Percentiles rank a stretch among this genome's conserved stretches.
phyloP scores from a whole-genome alignment of 2,888 invertebrate genomes.

The Idaea straminata region DNA sequence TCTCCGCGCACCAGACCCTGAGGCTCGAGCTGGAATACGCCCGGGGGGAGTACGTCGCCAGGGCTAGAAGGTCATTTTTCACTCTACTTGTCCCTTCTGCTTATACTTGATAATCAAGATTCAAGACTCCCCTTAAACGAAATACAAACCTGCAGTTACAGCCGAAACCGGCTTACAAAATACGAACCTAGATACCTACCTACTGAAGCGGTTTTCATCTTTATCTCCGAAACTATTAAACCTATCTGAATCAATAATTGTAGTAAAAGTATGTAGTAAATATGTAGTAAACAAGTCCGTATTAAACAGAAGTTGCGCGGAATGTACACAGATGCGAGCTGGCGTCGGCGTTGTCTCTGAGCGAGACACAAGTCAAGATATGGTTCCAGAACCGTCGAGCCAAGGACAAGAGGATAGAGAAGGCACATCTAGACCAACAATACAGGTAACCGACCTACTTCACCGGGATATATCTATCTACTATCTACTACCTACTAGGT shows the following conservation, averaged over 20 bases:
- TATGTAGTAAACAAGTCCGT: no score
- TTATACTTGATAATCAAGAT: background rate
- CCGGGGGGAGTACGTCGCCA: conserved; percentile 94
- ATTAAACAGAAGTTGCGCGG: no score
- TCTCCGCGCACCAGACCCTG: conserved; percentile 95
- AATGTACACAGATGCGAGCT: conserved; percentile 96
- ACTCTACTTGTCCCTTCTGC: background rate
- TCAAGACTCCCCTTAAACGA: no score
- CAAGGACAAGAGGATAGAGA: conserved; percentile 97
- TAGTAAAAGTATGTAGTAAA: no score
- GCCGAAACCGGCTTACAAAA: background rate
- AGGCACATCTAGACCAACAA: conserved; percentile 96
- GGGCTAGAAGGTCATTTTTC: conserved; percentile 87
- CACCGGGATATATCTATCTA: background rate
- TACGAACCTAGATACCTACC: background rate
- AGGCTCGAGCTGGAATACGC: conserved; percentile 95
- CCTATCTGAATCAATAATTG: no score
- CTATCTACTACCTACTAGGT: background rate
- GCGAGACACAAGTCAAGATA: conserved; percentile 98
- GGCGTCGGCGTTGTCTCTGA: conserved; percentile 93
- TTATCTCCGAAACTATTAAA: no score
- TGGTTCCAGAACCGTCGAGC: conserved; percentile 98
- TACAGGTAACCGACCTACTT: conserved; percentile 83
- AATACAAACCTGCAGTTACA: no score
- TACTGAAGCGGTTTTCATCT: background rate